Percentiles rank a stretch among this genome's conserved stretches.
These are phyloP conservation scores for Mustela lutreola DNA, from an alignment of 2,113 vertebrate species.

Conservation along the genomic window DNA sequence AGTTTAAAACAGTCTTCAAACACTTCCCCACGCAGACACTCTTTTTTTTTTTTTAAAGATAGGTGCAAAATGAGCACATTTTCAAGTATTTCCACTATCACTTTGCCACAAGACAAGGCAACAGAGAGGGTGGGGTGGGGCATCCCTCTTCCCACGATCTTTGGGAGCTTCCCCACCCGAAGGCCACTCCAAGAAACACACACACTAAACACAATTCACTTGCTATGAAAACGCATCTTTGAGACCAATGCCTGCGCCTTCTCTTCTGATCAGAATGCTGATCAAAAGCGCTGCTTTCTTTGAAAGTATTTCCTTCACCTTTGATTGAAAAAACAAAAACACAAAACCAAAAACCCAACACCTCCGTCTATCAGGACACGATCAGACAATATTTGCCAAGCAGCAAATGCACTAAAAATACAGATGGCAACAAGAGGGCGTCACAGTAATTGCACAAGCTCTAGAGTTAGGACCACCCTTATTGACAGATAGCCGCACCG, in stretches of 20 bases:
- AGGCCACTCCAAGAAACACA: background rate
- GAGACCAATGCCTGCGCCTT: background rate
- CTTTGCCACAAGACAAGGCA: background rate
- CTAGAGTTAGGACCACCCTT: background rate
- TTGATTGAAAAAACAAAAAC: slow-evolving; percentile 32
- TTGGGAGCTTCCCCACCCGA: background rate
- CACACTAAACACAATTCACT: background rate
- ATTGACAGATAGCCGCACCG: background rate
- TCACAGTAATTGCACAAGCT: background rate
- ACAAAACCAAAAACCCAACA: background rate
- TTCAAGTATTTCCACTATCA: background rate
- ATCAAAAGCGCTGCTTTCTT: background rate
- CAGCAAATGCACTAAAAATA: background rate
- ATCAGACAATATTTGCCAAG: background rate
- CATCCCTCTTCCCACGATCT: background rate
- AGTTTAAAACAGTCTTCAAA: slow-evolving; percentile 11
- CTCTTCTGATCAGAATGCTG: background rate
- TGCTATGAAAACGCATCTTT: background rate
- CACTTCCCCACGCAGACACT: background rate
- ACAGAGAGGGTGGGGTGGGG: background rate
- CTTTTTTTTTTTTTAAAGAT: background rate
- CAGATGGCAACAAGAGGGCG: background rate
- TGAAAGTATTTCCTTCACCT: slow-evolving; percentile 36
- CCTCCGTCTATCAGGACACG: background rate
- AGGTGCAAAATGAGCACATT: background rate